Conservation (phyloP, 2,888 invertebrate species). For the Cephus nigrinus region DNA sequence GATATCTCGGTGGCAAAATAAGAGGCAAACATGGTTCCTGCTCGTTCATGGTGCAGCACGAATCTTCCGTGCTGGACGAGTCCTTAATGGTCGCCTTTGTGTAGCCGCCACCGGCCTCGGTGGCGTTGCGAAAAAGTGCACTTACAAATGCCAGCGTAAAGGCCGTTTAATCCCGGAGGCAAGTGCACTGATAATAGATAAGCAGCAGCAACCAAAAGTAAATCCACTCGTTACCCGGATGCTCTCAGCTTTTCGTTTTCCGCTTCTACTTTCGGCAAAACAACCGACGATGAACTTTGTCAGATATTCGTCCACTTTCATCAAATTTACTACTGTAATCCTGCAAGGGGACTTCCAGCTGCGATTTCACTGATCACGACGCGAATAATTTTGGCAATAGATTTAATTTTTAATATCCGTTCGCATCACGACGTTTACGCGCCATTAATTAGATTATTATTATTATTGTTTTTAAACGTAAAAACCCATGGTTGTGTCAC, state of each 20-base stretch:
- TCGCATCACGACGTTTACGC: no score
- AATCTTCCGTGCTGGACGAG: slow-evolving; percentile 13
- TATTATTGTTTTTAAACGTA: no score
- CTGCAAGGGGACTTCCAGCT: no score
- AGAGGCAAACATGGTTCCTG: slow-evolving; percentile 64
- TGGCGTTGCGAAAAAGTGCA: slow-evolving; percentile 31
- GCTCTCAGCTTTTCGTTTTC: not conserved
- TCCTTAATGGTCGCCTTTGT: slow-evolving; percentile 27
- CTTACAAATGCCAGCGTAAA: slow-evolving; percentile 34
- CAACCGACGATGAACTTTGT: not conserved
- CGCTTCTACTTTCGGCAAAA: not conserved
- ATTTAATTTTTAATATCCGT: no score
- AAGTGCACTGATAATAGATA: not conserved
- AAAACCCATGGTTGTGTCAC: no score
- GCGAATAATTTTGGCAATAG: no score
- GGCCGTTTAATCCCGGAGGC: slow-evolving; percentile 1
- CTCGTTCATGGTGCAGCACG: slow-evolving; percentile 53
- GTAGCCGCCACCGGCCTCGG: slow-evolving; percentile 30
- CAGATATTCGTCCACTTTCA: not conserved
- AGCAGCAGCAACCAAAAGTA: not conserved
- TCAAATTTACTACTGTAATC: not conserved
- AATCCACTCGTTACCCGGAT: not conserved
- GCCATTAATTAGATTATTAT: no score
- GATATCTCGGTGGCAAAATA: slow-evolving; percentile 76
- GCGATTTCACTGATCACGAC: no score